Evolutionary conservation across 2,888 invertebrate genomes (phyloP).

Genomic region (Zaprionus bogoriensis): DNA sequence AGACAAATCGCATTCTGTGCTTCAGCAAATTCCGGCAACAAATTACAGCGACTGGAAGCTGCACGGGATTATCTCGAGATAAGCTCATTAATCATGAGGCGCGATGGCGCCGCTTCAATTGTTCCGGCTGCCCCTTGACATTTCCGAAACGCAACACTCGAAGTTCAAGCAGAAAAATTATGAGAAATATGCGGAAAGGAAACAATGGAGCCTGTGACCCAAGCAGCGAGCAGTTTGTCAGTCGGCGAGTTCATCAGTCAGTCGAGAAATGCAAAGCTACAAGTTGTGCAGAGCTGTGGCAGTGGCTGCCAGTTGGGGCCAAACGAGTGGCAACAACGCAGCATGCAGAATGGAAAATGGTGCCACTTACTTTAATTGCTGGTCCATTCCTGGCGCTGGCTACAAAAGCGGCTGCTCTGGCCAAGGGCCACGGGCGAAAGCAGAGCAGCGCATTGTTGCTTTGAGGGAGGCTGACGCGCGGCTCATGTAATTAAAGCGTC

Average conservation of each 20-base stretch:
- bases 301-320: neutral
- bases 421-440: neutral
- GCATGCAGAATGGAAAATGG: conserved; percentile 57
- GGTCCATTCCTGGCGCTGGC: conserved; percentile 13
- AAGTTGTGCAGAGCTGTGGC: conserved; percentile 10
- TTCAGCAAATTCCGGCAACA: conserved; percentile 20
- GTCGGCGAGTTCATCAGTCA: conserved; percentile 44
- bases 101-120: conserved; percentile 4
- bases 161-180: conserved; percentile 46
- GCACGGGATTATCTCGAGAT: conserved; percentile 22
- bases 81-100: conserved; percentile 45
- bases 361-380: conserved; percentile 74
- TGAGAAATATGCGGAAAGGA: conserved; percentile 42
- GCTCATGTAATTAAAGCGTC: conserved; percentile 70
- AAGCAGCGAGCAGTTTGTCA: conserved; percentile 28
- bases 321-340: conserved; percentile 33
- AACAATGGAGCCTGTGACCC: conserved; percentile 10
- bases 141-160: conserved; percentile 37
- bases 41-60: conserved; percentile 22
- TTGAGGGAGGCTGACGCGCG: conserved; percentile 38
- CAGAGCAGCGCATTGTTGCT: conserved; percentile 36
- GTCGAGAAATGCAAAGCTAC: conserved; percentile 14
- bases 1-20: conserved; percentile 28
- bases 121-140: conserved; percentile 35
- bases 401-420: conserved; percentile 38